A percentile compares a stretch with the other conserved stretches of the same genome.
Evolutionary conservation across 1,140 invertebrate genomes (phyloP).

Genomic region (Cyclargus thomasi): DNA sequence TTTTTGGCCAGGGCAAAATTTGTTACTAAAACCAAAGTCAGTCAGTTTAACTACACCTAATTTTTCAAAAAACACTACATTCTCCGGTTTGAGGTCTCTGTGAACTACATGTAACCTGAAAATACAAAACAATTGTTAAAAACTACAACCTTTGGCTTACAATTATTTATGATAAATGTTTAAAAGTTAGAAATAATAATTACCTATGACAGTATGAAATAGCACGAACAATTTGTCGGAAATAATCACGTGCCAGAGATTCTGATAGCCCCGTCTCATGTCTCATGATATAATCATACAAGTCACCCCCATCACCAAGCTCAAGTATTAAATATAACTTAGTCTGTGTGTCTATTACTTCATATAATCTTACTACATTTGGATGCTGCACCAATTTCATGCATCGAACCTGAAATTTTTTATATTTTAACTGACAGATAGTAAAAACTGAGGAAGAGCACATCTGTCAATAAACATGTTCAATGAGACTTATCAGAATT

Average conservation of each 20-base stretch:
- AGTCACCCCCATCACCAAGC: slow-evolving; percentile 98
- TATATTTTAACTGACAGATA: not conserved
- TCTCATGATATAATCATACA: slow-evolving; percentile 99
- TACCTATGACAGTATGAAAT: slow-evolving; percentile 98
- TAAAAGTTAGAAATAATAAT: slow-evolving; percentile 17
- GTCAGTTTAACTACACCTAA: slow-evolving; percentile 98
- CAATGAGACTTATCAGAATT: too few species aligned
- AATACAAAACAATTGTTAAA: slow-evolving; percentile 20
- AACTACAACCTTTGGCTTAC: not conserved
- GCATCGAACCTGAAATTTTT: slow-evolving; percentile 85
- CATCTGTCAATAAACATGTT: too few species aligned
- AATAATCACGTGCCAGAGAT: slow-evolving; percentile 93
- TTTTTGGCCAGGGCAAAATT: slow-evolving; percentile 97
- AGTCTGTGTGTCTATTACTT: slow-evolving; percentile 98
- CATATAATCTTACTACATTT: slow-evolving; percentile 98
- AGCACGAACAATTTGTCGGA: slow-evolving; percentile 95
- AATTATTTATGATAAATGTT: too few species aligned
- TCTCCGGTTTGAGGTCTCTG: slow-evolving; percentile 98
- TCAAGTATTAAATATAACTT: slow-evolving; percentile 97
- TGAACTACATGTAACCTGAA: slow-evolving; percentile 88
- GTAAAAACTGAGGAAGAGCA: too few species aligned
- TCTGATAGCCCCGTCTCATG: slow-evolving; percentile 89
- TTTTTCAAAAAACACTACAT: slow-evolving; percentile 99
- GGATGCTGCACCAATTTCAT: slow-evolving; percentile 99
- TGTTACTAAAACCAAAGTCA: slow-evolving; percentile 99